Conservation (phyloP, 2,888 invertebrate species). For the Malachius bipustulatus region DNA sequence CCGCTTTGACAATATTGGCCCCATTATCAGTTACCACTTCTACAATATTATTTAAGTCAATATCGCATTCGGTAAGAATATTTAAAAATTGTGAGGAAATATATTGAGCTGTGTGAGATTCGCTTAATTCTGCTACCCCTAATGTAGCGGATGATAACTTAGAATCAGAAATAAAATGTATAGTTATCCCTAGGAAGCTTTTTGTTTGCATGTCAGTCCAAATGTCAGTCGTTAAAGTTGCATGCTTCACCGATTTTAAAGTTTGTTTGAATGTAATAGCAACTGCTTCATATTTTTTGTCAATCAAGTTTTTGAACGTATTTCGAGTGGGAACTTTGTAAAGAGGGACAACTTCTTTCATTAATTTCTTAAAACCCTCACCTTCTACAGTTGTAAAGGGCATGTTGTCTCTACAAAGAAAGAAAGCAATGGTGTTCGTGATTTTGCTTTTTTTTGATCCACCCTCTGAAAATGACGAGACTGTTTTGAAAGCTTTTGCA, state of each 20-base stretch:
- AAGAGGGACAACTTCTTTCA: slow-evolving; percentile 5
- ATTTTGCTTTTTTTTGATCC: slow-evolving; percentile 1
- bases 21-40: slow-evolving; percentile 1
- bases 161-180: slow-evolving; percentile 3
- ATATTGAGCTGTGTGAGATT: slow-evolving; percentile 1
- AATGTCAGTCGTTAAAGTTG: slow-evolving; percentile 3
- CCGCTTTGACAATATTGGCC: slow-evolving; percentile 2
- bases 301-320: slow-evolving; percentile 5
- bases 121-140: slow-evolving; percentile 1
- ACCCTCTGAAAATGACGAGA: slow-evolving; percentile 37
- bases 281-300: not conserved
- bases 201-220: slow-evolving; percentile 2
- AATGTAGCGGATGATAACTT: slow-evolving; percentile 1
- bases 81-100: not conserved
- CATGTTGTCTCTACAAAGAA: slow-evolving; percentile 7
- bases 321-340: slow-evolving; percentile 7
- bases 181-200: slow-evolving; percentile 3
- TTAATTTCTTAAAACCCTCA: slow-evolving; percentile 5
- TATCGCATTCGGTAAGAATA: slow-evolving; percentile 2
- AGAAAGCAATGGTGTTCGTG: not conserved
- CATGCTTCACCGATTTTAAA: slow-evolving; percentile 1
- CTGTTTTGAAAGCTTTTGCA: slow-evolving; percentile 2
- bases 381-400: slow-evolving; percentile 8
- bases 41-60: not conserved
- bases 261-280: not conserved